A percentile compares a stretch with the other conserved stretches of the same genome.
These are phyloP conservation scores for Malurus splendens DNA, from an alignment of 2,797 vertebrate genomes.

Conservation along the genomic window DNA sequence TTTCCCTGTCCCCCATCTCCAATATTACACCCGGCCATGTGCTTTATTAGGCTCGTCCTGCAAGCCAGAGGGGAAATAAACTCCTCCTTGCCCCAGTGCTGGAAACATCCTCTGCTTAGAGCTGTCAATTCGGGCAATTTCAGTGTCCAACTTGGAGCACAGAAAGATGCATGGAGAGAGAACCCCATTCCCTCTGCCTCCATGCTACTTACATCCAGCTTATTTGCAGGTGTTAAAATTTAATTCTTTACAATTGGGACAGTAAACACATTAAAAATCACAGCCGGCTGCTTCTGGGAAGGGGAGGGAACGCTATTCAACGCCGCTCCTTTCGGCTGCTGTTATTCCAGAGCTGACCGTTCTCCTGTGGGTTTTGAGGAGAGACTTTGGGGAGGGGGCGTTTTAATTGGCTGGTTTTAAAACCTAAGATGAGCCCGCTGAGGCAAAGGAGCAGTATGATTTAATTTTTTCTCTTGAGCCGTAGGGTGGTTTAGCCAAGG, in stretches of 20 bases:
- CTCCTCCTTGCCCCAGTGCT: constrained; percentile 30
- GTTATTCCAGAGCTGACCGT: background rate
- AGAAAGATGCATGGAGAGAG: constrained; percentile 5
- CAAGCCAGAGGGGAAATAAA: background rate
- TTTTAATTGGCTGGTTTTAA: constrained; percentile 44
- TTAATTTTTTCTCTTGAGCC: constrained; percentile 7
- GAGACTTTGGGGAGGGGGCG: background rate
- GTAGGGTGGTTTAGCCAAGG: constrained; percentile 24
- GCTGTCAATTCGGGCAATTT: constrained; percentile 64
- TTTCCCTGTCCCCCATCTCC: background rate
- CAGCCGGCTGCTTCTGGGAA: background rate
- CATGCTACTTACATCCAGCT: constrained; percentile 27
- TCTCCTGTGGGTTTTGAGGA: background rate
- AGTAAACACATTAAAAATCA: constrained; percentile 50
- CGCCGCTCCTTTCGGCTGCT: background rate
- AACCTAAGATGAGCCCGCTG: background rate
- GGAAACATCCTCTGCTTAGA: constrained; percentile 50
- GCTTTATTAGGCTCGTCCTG: constrained; percentile 45
- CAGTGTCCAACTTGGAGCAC: constrained; percentile 44
- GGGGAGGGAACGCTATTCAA: background rate
- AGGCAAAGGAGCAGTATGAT: constrained; percentile 9
- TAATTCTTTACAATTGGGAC: constrained; percentile 66
- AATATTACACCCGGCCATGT: constrained; percentile 34
- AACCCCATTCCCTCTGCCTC: constrained; percentile 52
- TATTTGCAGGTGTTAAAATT: constrained; percentile 67